Percentiles rank a stretch among this genome's conserved stretches.
Conservation (phyloP, 2,797 vertebrate species). For the Malacoraja senta region DNA sequence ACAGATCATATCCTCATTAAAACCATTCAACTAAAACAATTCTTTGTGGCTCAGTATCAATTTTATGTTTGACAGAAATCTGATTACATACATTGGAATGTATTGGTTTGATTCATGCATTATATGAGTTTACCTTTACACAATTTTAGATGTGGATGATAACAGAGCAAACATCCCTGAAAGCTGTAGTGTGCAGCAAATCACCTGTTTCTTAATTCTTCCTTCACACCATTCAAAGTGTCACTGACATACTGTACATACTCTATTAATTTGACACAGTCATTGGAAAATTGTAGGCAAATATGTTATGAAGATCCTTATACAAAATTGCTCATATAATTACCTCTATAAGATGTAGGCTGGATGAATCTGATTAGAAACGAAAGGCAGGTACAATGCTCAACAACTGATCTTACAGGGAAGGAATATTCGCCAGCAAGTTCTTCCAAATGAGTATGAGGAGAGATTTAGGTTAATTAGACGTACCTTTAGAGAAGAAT, state of each 20-base stretch:
- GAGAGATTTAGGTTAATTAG: no score
- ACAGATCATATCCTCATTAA: no score
- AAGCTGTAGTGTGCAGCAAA: background rate
- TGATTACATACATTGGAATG: no score
- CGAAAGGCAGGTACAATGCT: background rate
- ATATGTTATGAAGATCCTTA: background rate
- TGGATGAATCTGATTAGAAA: no score
- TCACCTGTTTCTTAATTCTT: background rate
- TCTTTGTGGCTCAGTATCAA: no score
- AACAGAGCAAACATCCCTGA: background rate
- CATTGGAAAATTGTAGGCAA: background rate
- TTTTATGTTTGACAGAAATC: no score
- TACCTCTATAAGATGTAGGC: background rate
- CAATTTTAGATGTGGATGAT: background rate
- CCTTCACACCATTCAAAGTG: background rate
- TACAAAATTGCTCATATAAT: background rate
- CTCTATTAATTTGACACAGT: background rate
- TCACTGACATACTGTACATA: background rate
- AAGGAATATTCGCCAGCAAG: background rate
- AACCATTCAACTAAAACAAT: no score
- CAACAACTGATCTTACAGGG: background rate
- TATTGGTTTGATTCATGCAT: no score
- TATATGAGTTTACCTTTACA: background rate
- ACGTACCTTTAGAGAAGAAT: no score
- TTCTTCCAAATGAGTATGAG: background rate